Evolutionary conservation across 2,888 invertebrate genomes (phyloP), one percentile per base, ranked within the genome.

Genomic region (Branchinecta sandiegonensis): DNA sequence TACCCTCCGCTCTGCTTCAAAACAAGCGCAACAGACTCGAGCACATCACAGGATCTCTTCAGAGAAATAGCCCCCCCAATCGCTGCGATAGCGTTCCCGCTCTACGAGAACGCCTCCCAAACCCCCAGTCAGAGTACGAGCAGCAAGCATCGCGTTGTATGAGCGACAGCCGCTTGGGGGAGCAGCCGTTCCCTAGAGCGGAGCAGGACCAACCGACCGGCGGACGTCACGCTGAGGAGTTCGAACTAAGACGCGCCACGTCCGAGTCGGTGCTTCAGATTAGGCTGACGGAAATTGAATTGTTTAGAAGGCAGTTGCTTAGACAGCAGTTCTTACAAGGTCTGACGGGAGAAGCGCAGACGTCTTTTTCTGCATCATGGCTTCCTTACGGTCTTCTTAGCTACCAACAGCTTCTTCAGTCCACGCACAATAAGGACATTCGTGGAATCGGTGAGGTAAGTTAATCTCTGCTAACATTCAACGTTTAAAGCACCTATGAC

Each of bases 371-470:
- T 67, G 72, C 74, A 13, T 74, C 75, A 1, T 74, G 74, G 74
- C 72, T 75, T 37, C 74, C 74, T 66, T 66, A 75, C 14, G 74
- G 74, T 47, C 74, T 75, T 68, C 63, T 65, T 37, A 67, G 68
- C 56, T 75, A 75, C 68, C 74, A 74, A 37, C 75, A 75, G 70
- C 72, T 76, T 17, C 70, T 76, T n/a, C 75, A 76, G 65, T 73
- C 73, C 50, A 75, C 74, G 70, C 75, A 75, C 71, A 74, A 74
- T 70, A 75, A 76, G 72, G 75, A 75, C 72, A 72, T 75, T 47
- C 37, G 37, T 4, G 37, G 37, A 37, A 5, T 37, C 37, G 6
- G 37, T 5, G 37, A 37, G 37, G 37, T 37, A 37, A 37, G 37
- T 37, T 37, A 37, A 1, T 37, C 37, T 6, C 37, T 6, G 2